A percentile compares a stretch with the other conserved stretches of the same genome.
Conservation (phyloP, 1,140 invertebrate genomes). For the Pomacea maculata region DNA sequence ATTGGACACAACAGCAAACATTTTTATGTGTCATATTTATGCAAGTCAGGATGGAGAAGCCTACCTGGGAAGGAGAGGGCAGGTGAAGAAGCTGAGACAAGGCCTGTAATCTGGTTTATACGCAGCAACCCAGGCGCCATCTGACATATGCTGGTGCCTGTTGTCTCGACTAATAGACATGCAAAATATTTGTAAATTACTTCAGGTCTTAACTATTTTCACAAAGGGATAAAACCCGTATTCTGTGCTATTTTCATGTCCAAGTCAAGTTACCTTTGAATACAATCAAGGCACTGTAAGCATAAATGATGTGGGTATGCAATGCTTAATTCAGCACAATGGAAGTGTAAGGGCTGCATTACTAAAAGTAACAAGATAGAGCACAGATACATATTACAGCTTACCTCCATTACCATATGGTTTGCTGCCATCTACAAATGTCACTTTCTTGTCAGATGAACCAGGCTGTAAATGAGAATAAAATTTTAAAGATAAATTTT, state of each 20-base stretch:
- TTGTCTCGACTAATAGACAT: neutral
- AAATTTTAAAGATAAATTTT: too few species aligned
- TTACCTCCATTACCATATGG: slow-evolving; percentile 23
- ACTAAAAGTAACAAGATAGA: neutral
- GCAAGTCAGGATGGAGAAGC: neutral
- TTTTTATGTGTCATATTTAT: too few species aligned
- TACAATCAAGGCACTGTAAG: too few species aligned
- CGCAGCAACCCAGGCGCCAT: slow-evolving; percentile 15
- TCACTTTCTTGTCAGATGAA: slow-evolving; percentile 52
- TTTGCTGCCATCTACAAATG: slow-evolving; percentile 43
- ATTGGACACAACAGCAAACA: too few species aligned
- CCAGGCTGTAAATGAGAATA: neutral
- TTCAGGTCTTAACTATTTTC: too few species aligned
- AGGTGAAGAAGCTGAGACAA: neutral
- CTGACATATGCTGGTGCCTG: slow-evolving; percentile 12
- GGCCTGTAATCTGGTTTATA: neutral
- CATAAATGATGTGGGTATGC: too few species aligned
- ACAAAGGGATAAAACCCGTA: too few species aligned
- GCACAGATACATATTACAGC: neutral
- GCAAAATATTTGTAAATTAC: too few species aligned
- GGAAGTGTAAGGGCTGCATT: neutral
- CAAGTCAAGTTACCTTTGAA: too few species aligned
- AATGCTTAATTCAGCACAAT: too few species aligned
- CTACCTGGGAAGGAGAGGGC: slow-evolving; percentile 6
- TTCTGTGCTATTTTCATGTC: too few species aligned